Base-by-base conservation (phyloP, 2,797 vertebrate species). In the Pipistrellus kuhlii region DNA sequence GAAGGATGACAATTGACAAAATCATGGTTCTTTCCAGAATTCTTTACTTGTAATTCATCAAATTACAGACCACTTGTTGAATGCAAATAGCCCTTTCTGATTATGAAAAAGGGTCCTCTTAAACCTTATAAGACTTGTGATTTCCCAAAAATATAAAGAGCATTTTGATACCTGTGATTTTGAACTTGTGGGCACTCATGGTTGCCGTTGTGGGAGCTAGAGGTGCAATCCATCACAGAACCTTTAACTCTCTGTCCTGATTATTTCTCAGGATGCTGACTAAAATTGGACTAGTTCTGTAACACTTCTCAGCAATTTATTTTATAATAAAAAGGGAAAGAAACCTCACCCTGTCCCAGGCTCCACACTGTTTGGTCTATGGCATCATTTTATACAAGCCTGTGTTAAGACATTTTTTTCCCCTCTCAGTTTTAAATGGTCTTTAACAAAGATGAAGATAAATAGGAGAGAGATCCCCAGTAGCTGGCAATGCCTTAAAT, bases 241-340 rank as follows among this genome's bases (percentile, higher is more conserved):
- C 25, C 2, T 14, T 77, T 21, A 68, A 12, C 23, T 30, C 23
- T 5, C 38, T 23, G 0, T 59, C 20, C n/a, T 53, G 27, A 14
- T 18, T 27, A 7, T 64, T 32, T 94, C 46, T 82, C 64, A 30
- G 32, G 6, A 20, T 69, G n/a, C 59, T 51, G n/a, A 0, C 64
- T 59, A 92, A 51, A 18, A 75, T 27, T 5, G 23, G 8, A 53
- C 30, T 83, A 46, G n/a, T 3, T 9, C 59, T 32, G 11, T 80
- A 32, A 21, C 12, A 48, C 38, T 46, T 75, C 57, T 90, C 13
- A 55, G 57, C 48, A 80, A 27, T 41, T 69, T 46, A 32, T 62
- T 90, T 72, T 81, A 66, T 64, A 68, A 72, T 82, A 62, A 66
- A 64, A 84, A 90, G 73, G 25, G 7, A 90, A 90, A 90, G 53